These are phyloP conservation scores for Falco columbarius DNA, from an alignment of 2,797 vertebrate genomes.

Conservation along the genomic window DNA sequence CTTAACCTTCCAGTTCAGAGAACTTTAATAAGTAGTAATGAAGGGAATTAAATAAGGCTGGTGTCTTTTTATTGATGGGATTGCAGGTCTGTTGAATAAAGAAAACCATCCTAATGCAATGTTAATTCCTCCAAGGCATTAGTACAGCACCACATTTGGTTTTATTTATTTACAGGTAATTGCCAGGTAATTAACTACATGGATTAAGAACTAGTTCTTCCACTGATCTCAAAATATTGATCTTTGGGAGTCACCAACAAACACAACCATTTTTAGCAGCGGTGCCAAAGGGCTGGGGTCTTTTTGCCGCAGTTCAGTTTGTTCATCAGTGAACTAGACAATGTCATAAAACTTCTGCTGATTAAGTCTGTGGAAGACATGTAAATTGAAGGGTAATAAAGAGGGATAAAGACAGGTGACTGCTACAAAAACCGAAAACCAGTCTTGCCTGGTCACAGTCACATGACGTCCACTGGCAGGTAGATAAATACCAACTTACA, in stretches of 20 bases:
- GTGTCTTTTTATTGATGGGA: background rate
- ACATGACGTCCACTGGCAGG: background rate
- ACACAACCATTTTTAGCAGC: background rate
- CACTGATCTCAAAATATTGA: background rate
- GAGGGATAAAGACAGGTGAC: background rate
- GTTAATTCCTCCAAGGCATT: background rate
- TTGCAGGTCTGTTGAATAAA: background rate
- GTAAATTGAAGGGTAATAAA: background rate
- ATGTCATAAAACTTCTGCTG: background rate
- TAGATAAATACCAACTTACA: background rate
- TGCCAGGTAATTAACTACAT: background rate
- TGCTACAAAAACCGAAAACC: background rate
- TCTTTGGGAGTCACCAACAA: background rate
- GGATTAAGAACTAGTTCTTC: background rate
- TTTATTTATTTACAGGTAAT: background rate
- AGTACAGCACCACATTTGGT: background rate
- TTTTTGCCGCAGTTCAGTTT: background rate
- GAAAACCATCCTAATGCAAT: background rate
- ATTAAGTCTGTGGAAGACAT: background rate
- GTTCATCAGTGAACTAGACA: background rate
- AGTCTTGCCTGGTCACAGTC: background rate
- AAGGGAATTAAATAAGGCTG: background rate
- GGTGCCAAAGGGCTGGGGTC: background rate
- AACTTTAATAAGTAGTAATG: background rate
- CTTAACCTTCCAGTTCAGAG: background rate